These are phyloP conservation scores for Rhynchophorus ferrugineus DNA, from an alignment of 1,140 invertebrate genomes.

Conservation along the genomic window DNA sequence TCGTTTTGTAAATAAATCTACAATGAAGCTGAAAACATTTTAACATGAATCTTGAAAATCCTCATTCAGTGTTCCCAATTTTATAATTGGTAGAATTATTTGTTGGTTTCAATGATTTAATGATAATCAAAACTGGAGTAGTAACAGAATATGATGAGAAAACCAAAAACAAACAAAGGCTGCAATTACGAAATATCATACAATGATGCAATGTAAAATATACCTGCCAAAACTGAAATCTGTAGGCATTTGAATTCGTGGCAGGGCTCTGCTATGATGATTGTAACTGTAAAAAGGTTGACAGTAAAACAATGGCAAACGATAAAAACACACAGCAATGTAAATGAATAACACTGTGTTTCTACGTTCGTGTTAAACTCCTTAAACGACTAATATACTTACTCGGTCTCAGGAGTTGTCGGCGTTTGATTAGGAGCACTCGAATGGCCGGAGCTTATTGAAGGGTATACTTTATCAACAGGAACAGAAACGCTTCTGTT, in stretches of 20 bases:
- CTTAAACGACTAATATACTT: conserved; percentile 19
- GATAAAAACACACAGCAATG: neutral
- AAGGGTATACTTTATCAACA: conserved; percentile 52
- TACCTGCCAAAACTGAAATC: conserved; percentile 71
- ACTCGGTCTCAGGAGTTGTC: conserved; percentile 52
- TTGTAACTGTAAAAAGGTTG: conserved; percentile 5
- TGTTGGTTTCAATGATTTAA: too few species aligned
- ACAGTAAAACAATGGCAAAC: conserved; percentile 5
- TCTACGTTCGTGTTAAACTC: neutral
- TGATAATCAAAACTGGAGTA: too few species aligned
- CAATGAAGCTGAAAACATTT: too few species aligned
- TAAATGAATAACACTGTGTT: too few species aligned
- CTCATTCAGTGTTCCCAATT: too few species aligned
- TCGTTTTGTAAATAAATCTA: too few species aligned
- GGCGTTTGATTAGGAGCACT: conserved; percentile 47
- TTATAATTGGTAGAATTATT: too few species aligned
- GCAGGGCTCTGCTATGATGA: conserved; percentile 46
- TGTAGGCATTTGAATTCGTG: conserved; percentile 66
- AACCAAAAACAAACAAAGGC: neutral
- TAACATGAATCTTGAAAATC: too few species aligned
- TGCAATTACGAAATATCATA: neutral
- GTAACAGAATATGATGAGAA: neutral
- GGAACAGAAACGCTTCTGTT: conserved; percentile 80
- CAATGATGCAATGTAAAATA: neutral
- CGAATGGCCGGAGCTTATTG: conserved; percentile 27